A percentile compares a stretch with the other conserved stretches of the same genome.
Conservation (phyloP, 1,140 invertebrate genomes). For the Rhopalosiphum padi region DNA sequence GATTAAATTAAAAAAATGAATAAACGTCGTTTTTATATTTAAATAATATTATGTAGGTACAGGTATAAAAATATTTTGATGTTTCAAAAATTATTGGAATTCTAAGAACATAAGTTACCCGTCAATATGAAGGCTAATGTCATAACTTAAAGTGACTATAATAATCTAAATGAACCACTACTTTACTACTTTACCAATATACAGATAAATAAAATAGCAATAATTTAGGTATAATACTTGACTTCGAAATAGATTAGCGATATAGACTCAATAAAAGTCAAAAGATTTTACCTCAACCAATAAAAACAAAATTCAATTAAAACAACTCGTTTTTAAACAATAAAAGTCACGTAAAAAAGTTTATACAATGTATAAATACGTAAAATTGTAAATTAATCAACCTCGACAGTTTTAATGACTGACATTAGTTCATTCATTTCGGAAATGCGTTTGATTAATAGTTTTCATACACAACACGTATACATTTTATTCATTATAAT, state of each 20-base stretch:
- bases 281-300: not conserved
- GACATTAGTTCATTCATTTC: not conserved
- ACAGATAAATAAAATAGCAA: not conserved
- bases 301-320: not conserved
- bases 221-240: not conserved
- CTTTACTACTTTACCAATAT: not conserved
- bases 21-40: not conserved
- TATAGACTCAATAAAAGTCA: not conserved
- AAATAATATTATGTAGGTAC: not conserved
- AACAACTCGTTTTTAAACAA: not conserved
- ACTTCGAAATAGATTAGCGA: not conserved
- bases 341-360: conserved; percentile 50
- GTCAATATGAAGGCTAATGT: not conserved
- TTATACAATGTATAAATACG: conserved; percentile 4
- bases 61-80: not conserved
- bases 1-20: not conserved
- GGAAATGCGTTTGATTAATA: conserved; percentile 33
- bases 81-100: not conserved
- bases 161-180: not conserved
- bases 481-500: not conserved
- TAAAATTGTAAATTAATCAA: conserved; percentile 32
- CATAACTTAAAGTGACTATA: not conserved
- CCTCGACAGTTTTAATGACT: not conserved
- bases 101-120: too few relatives aligned
- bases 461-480: not conserved